A percentile compares a stretch with the other conserved stretches of the same genome.
These are phyloP conservation scores for Drosophila flavopinicola DNA, from an alignment of 2,888 invertebrate species.

Conservation along the genomic window DNA sequence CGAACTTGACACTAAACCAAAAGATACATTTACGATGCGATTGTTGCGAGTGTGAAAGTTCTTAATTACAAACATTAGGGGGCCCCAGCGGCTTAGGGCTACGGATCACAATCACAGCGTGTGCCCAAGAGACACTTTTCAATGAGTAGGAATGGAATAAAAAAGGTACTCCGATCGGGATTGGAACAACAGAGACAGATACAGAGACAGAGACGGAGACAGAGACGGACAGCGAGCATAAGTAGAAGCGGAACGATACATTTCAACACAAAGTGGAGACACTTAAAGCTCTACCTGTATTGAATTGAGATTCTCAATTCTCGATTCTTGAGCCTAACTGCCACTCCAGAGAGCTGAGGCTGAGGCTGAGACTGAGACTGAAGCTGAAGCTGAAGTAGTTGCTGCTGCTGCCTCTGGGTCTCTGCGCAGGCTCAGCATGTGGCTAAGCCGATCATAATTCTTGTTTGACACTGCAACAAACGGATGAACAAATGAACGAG, in stretches of 20 bases:
- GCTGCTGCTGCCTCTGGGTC: constrained; percentile 38
- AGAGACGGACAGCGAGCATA: constrained; percentile 24
- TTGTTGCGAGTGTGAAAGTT: constrained; percentile 85
- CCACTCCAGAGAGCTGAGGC: constrained; percentile 49
- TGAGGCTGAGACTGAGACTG: too few relatives aligned
- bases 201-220: too few relatives aligned
- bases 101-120: constrained; percentile 72
- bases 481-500: constrained; percentile 79
- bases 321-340: constrained; percentile 47
- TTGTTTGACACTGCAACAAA: constrained; percentile 83
- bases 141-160: constrained; percentile 53
- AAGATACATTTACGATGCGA: constrained; percentile 77
- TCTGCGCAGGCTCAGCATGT: constrained; percentile 80
- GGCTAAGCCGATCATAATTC: constrained; percentile 84
- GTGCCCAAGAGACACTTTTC: constrained; percentile 78
- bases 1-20: constrained; percentile 77
- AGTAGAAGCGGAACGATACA: constrained; percentile 70
- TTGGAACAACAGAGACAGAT: constrained; percentile 29
- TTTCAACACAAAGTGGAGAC: constrained; percentile 80
- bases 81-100: constrained; percentile 76
- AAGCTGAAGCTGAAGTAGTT: too few relatives aligned
- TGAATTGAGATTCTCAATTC: constrained; percentile 58
- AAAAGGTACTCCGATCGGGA: constrained; percentile 18
- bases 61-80: constrained; percentile 83
- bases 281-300: constrained; percentile 80